These are phyloP conservation scores for Pachypanchax playfairii DNA, from an alignment of 2,113 vertebrate genomes.

Conservation along the genomic window DNA sequence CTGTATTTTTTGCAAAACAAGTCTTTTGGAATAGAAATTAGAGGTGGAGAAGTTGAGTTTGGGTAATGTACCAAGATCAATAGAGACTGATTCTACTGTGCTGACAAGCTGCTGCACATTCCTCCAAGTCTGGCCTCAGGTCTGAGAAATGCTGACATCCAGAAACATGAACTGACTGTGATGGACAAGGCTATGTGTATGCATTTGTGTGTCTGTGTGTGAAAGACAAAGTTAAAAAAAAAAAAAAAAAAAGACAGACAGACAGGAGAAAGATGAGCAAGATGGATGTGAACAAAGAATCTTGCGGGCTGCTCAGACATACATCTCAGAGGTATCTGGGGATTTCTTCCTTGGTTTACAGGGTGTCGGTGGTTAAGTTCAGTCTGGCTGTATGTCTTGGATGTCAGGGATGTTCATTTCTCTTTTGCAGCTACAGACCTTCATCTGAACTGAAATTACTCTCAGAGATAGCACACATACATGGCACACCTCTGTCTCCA, in stretches of 20 bases:
- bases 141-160: constrained; percentile 74
- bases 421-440: constrained; percentile 29
- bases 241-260: not conserved
- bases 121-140: constrained; percentile 57
- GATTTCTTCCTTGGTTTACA: constrained; percentile 43
- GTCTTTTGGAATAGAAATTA: constrained; percentile 31
- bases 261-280: constrained; percentile 10
- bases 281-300: constrained; percentile 43
- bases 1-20: not conserved
- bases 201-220: constrained; percentile 21
- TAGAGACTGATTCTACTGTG: constrained; percentile 61
- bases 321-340: constrained; percentile 41
- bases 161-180: constrained; percentile 67
- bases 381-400: constrained; percentile 33
- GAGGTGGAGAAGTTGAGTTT: constrained; percentile 32
- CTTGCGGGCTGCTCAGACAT: constrained; percentile 48
- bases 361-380: constrained; percentile 47
- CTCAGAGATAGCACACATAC: constrained; percentile 49
- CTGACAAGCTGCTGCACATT: constrained; percentile 67
- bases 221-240: not conserved
- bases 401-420: constrained; percentile 48
- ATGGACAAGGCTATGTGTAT: constrained; percentile 43
- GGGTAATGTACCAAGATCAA: constrained; percentile 59
- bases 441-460: constrained; percentile 44
- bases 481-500: constrained; percentile 44